These are phyloP conservation scores for Folsomia candida DNA, from an alignment of 2,888 invertebrate genomes.

Conservation along the genomic window DNA sequence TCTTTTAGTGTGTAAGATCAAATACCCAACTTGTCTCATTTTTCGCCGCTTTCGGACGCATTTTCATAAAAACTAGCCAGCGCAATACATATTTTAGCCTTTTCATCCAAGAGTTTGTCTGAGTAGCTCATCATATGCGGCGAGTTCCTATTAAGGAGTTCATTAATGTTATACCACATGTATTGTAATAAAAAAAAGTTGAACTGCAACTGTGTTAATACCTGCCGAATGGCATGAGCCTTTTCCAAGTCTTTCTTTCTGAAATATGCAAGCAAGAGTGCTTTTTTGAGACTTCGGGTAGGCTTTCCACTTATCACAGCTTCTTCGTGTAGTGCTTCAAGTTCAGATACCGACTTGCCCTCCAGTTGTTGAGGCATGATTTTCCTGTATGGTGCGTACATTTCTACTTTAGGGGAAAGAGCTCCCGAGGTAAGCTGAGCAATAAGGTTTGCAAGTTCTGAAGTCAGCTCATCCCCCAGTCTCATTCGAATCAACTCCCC, in stretches of 20 bases:
- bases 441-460: slow-evolving; percentile 63
- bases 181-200: no score
- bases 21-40: no score
- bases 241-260: slow-evolving; percentile 65
- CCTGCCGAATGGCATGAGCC: slow-evolving; percentile 58
- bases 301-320: slow-evolving; percentile 57
- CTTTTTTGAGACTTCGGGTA: slow-evolving; percentile 62
- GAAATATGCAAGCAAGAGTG: slow-evolving; percentile 64
- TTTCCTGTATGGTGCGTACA: neutral
- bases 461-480: slow-evolving; percentile 66
- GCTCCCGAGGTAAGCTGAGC: slow-evolving; percentile 64
- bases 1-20: no score
- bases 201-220: no score
- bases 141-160: no score
- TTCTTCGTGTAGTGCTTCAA: slow-evolving; percentile 64
- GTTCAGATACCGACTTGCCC: slow-evolving; percentile 62
- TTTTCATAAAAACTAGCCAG: no score
- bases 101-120: no score
- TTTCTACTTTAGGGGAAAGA: slow-evolving; percentile 31
- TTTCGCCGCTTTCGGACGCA: no score
- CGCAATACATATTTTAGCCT: no score
- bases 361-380: slow-evolving; percentile 48
- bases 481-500: slow-evolving; percentile 66
- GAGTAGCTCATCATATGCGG: no score
- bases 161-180: no score